Evolutionary conservation across 1,140 invertebrate species (phyloP), one percentile per base, ranked within the genome.

Genomic region (Pteromalus puparum): DNA sequence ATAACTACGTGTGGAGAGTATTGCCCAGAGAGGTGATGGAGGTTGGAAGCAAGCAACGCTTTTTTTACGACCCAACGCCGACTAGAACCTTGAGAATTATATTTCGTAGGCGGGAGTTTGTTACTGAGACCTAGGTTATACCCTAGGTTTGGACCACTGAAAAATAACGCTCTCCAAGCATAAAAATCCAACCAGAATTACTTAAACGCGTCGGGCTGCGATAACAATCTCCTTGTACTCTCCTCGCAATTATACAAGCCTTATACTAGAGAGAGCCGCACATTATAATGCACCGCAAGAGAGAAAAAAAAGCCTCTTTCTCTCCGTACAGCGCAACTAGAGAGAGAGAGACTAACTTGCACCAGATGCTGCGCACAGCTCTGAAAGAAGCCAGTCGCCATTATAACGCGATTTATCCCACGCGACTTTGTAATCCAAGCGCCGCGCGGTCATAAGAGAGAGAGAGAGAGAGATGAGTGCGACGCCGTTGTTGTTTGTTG

Each of bases 321-420:
- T 61, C 53, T 61, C 53, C 7, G 53, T n/a, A n/a, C 38, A 42
- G 38, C 53, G 53, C 12, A 61, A 61, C 53, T 61, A 34, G n/a
- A n/a, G n/a, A 18, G 70, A 28, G 70, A 73, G 34, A 38, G 30
- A 30, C 0, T 21, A 30, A 18, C 61, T 79, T 38, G 26, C 77
- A 65, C 76, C 28, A 78, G 86, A 85, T 86, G 48, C 78, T 70
- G 78, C 65, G 48, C 53, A 21, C 53, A n/a, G 53, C 53, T n/a
- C 53, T 61, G 18, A 61, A 61, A 61, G 53, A 42, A 42, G 38
- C 38, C 38, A 42, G 38, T 7, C 38, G 24, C n/a, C 34, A 80
- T 70, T 80, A 46, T 46, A 28, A 46, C n/a, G 78, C 78, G 26
- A 26, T 70, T n/a, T 42, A 18, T 80, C 78, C 78, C 78, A 80